Evolutionary conservation across 2,888 invertebrate genomes (phyloP).

Genomic region (Diarsia mendica): DNA sequence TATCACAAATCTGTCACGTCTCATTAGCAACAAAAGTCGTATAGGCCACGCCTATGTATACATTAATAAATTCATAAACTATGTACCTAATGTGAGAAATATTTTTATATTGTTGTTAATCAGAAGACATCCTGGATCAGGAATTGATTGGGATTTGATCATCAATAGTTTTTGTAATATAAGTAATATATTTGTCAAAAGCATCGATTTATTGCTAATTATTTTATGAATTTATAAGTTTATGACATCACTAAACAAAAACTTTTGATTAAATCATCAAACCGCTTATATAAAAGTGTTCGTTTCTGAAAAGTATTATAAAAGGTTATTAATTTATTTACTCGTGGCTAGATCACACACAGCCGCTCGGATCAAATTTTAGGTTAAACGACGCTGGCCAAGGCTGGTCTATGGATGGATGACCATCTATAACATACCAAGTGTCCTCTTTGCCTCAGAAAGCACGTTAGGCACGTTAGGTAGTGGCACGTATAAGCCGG

Average conservation of each 20-base stretch:
- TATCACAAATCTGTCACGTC: constrained; percentile 8
- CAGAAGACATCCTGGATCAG: constrained; percentile 36
- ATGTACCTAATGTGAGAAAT: not conserved
- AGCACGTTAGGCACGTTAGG: no score
- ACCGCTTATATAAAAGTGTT: no score
- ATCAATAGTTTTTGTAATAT: constrained; percentile 23
- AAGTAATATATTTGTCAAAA: constrained; percentile 19
- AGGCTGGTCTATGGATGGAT: no score
- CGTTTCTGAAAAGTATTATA: not conserved
- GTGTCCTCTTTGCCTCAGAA: no score
- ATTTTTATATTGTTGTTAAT: constrained; percentile 37
- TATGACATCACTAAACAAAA: constrained; percentile 4
- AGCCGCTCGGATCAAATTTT: no score
- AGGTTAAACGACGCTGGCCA: no score
- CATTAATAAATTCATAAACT: constrained; percentile 25
- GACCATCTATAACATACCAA: no score
- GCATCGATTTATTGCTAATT: constrained; percentile 26
- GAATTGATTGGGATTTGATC: constrained; percentile 16
- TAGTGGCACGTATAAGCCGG: no score
- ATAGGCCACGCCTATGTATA: not conserved
- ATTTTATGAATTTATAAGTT: not conserved
- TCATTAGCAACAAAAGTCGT: constrained; percentile 29
- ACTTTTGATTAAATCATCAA: not conserved
- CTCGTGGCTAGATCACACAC: no score
- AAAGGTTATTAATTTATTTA: no score